Evolutionary conservation across 2,113 vertebrate genomes (phyloP).

Genomic region (Pleuronectes platessa): DNA sequence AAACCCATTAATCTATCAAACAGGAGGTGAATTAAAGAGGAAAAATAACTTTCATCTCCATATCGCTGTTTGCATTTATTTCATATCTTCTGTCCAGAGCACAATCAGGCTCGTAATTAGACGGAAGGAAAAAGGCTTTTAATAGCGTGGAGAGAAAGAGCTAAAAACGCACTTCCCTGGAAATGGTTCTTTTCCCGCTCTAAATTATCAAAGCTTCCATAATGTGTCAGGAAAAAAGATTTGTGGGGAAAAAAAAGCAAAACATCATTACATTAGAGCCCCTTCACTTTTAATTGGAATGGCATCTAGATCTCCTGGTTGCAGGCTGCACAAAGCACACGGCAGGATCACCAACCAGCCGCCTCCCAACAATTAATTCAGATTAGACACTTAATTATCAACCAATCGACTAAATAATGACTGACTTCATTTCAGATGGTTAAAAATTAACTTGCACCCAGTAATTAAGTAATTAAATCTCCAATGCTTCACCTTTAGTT

Average conservation of each 20-base stretch:
- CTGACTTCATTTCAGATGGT: constrained; percentile 99
- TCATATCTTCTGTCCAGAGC: constrained; percentile 87
- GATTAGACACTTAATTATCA: constrained; percentile 99
- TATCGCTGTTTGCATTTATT: constrained; percentile 84
- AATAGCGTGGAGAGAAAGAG: constrained; percentile 50
- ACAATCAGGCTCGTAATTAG: constrained; percentile 95
- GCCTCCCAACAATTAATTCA: constrained; percentile 97
- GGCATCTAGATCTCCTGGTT: constrained; percentile 83
- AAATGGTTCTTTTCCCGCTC: constrained; percentile 87
- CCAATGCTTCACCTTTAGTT: constrained; percentile 97
- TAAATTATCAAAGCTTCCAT: constrained; percentile 88
- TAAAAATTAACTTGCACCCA: constrained; percentile 98
- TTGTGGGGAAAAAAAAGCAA: constrained; percentile 56
- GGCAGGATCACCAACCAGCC: constrained; percentile 85
- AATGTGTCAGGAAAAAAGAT: constrained; percentile 68
- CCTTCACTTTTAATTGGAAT: constrained; percentile 88
- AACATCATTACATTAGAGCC: constrained; percentile 59
- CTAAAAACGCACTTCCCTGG: constrained; percentile 83
- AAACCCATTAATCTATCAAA: constrained; percentile 82
- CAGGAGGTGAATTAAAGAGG: constrained; percentile 88
- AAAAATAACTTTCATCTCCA: constrained; percentile 89
- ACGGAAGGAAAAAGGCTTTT: constrained; percentile 89
- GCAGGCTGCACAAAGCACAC: constrained; percentile 26
- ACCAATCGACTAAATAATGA: constrained; percentile 97
- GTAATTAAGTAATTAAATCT: constrained; percentile 99